Base-by-base conservation (phyloP, 2,888 invertebrate genomes). In the Habroteleia sp. region DNA sequence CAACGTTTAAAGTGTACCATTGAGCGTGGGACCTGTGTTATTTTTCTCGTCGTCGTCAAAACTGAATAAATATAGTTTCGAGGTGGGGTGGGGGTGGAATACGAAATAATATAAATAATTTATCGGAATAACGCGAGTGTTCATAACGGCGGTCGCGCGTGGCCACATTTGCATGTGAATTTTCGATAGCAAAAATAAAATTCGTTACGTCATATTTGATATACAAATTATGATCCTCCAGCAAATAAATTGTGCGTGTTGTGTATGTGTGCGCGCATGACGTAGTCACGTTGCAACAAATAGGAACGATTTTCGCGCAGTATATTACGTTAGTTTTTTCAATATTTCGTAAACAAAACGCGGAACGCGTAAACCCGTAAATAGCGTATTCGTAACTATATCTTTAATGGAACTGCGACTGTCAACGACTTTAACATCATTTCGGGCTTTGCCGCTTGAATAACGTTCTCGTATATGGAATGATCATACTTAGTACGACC, bases 241-340 rank as follows among this genome's bases (percentile, higher is more conserved):
- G 56, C 29, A 48, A 52, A 62, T 63, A 71, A 71, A 71, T 63
- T 56, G 39, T 33, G 8, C 13, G n/a, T 14, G 10, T 17, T 17
- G 31, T 14, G 35, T 25, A 54, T 39, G 39, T 44, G 27, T 37
- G 25, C 27, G 54, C 29, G 39, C 44, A 46, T 63, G 33, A 41
- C 33, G 25, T 29, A 8, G 23, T 23, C 44, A 8, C 27, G 44
- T 31, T 42, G 44, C 33, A 50, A 71, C 69, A 71, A 62, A 58
- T 46, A 60, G 46, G 41, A 60, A 44, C 60, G 52, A 71, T 62
- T 63, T 63, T 54, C 54, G 46, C 17, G 48, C 54, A 54, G 62
- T 71, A 71, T 42, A 62, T 72, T 72, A 60, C 50, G 69, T 71
- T 54, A 56, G 71, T 71, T 63, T 54, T 46, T 48, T 54, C 62